Evolutionary conservation across 1,140 invertebrate species (phyloP).

Genomic region (Procambarus virginalis): DNA sequence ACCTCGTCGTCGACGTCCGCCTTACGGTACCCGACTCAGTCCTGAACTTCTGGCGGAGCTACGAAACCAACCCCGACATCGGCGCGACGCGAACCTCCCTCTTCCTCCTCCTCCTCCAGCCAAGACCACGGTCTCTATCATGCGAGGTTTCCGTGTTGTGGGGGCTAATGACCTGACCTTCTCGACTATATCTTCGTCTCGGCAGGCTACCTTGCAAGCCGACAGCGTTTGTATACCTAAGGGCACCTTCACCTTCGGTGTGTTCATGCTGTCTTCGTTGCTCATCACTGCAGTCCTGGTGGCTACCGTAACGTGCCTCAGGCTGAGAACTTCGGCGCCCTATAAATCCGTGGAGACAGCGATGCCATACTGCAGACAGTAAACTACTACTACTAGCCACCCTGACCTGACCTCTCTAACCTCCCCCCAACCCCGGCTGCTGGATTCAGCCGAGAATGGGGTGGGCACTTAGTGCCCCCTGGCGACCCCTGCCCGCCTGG

Average conservation of each 20-base stretch:
- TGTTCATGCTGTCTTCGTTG: constrained; percentile 47
- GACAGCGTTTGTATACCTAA: constrained; percentile 45
- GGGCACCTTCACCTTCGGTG: constrained; percentile 38
- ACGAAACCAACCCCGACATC: constrained; percentile 20
- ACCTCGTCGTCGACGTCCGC: constrained; percentile 47
- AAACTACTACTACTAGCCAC: neutral
- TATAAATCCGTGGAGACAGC: constrained; percentile 34
- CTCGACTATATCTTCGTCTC: neutral
- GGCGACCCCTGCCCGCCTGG: neutral
- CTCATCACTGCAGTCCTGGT: constrained; percentile 49
- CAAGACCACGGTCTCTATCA: constrained; percentile 36
- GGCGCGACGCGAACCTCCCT: constrained; percentile 34
- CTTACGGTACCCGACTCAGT: constrained; percentile 62
- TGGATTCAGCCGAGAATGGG: constrained; percentile 43
- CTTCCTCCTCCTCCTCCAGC: constrained; percentile 34
- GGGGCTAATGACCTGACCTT: constrained; percentile 57
- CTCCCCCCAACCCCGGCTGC: constrained; percentile 31
- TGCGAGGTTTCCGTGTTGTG: constrained; percentile 55
- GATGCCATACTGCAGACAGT: constrained; percentile 39
- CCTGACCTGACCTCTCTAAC: neutral
- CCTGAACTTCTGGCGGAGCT: constrained; percentile 49
- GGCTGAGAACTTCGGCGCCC: constrained; percentile 30
- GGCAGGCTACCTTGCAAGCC: neutral
- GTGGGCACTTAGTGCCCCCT: neutral
- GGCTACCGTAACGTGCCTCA: constrained; percentile 48